These are phyloP conservation scores for Podotricha telesiphe DNA, from an alignment of 2,888 invertebrate species.

Conservation along the genomic window DNA sequence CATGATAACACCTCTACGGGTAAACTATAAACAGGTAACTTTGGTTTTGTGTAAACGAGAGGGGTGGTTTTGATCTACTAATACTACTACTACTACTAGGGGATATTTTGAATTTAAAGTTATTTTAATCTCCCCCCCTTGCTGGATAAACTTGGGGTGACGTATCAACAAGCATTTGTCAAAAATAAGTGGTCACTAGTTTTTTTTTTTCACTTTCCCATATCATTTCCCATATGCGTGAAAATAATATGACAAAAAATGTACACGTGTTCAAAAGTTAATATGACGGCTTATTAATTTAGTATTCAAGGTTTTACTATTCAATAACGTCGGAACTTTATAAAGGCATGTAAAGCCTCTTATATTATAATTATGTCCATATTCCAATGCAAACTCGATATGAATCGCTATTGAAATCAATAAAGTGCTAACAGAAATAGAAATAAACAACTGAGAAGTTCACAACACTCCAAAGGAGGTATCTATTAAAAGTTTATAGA, in stretches of 20 bases:
- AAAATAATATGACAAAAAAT: constrained; percentile 2
- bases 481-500: constrained; percentile 24
- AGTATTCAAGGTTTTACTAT: constrained; percentile 18
- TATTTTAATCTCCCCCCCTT: too few relatives aligned
- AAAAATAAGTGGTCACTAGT: too few relatives aligned
- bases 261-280: constrained; percentile 4
- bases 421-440: constrained; percentile 19
- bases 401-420: constrained; percentile 18
- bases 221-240: neutral
- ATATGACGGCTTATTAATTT: neutral
- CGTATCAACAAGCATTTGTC: too few relatives aligned
- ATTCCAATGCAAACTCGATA: constrained; percentile 15
- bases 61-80: neutral
- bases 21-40: neutral
- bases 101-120: neutral
- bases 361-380: constrained; percentile 21
- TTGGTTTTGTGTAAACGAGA: neutral
- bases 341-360: constrained; percentile 6
- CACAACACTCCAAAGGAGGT: constrained; percentile 9
- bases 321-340: constrained; percentile 15
- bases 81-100: too few relatives aligned
- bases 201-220: too few relatives aligned
- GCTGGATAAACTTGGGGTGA: too few relatives aligned
- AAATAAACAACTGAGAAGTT: constrained; percentile 17
- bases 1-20: neutral